Conservation (phyloP, 2,888 invertebrate species). For the Athripsodes cinereus region DNA sequence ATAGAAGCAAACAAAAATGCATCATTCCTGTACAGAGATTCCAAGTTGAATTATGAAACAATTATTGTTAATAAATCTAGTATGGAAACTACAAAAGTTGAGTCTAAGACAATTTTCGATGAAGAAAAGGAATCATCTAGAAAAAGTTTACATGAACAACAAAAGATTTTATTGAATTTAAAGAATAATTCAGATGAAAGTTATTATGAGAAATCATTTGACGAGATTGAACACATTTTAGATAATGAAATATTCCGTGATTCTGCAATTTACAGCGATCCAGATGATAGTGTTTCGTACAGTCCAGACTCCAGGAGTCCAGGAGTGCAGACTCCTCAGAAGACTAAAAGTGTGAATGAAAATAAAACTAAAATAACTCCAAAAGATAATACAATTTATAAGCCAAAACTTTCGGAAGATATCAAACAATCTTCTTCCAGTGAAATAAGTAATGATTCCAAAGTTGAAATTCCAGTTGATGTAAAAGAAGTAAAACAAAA, state of each 20-base stretch:
- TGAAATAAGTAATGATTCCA: not conserved
- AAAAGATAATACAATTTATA: too few relatives aligned
- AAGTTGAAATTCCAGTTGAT: not conserved
- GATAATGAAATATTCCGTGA: constrained; percentile 68
- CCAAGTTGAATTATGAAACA: not conserved
- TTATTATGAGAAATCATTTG: constrained; percentile 71
- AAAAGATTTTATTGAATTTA: constrained; percentile 19
- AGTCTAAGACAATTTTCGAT: constrained; percentile 2
- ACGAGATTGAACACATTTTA: constrained; percentile 63
- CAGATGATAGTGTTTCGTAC: constrained; percentile 44
- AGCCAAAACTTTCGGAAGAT: not conserved
- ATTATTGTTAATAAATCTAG: not conserved
- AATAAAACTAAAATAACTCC: not conserved
- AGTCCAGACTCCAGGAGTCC: not conserved
- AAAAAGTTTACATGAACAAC: constrained; percentile 22
- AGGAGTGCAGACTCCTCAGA: not conserved
- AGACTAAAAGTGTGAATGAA: not conserved
- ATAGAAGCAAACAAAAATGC: constrained; percentile 14
- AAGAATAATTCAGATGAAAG: constrained; percentile 53
- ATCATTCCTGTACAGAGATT: constrained; percentile 22
- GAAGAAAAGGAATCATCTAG: constrained; percentile 24
- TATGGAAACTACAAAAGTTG: not conserved
- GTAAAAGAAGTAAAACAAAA: not conserved
- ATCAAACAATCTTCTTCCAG: not conserved
- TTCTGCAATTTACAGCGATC: constrained; percentile 78